A percentile compares a stretch with the other conserved stretches of the same genome.
phyloP scores from a whole-genome alignment of 2,113 vertebrate species.

The Trogon surrucura region DNA sequence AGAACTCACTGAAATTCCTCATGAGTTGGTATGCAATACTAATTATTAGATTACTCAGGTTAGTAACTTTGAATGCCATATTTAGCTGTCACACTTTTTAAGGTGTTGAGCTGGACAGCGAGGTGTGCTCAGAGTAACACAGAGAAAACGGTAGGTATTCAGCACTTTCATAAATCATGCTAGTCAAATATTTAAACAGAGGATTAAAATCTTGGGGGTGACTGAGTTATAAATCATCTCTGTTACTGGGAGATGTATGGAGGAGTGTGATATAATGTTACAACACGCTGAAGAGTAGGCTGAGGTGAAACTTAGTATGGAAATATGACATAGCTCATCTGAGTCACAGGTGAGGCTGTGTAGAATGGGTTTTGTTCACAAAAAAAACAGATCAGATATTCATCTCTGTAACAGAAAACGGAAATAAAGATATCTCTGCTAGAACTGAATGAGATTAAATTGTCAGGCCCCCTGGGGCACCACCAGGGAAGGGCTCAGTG shows the following conservation, averaged over 20 bases:
- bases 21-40: background rate
- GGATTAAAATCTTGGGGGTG: background rate
- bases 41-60: background rate
- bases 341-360: background rate
- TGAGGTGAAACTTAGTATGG: background rate
- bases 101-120: background rate
- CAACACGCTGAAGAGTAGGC: background rate
- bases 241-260: background rate
- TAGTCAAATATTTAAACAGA: background rate
- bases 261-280: no score
- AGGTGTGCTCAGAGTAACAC: background rate
- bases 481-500: background rate
- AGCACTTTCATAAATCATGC: background rate
- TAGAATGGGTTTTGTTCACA: background rate
- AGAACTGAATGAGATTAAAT: background rate
- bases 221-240: background rate
- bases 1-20: background rate
- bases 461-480: rapidly evolving
- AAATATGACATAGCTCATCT: background rate
- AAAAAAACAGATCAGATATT: background rate
- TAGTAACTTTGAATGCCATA: background rate
- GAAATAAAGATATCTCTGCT: background rate
- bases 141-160: background rate
- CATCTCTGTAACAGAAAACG: background rate
- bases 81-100: background rate